These are phyloP conservation scores for Brachionus manjavacas DNA, from an alignment of 1,140 invertebrate genomes.

Conservation along the genomic window DNA sequence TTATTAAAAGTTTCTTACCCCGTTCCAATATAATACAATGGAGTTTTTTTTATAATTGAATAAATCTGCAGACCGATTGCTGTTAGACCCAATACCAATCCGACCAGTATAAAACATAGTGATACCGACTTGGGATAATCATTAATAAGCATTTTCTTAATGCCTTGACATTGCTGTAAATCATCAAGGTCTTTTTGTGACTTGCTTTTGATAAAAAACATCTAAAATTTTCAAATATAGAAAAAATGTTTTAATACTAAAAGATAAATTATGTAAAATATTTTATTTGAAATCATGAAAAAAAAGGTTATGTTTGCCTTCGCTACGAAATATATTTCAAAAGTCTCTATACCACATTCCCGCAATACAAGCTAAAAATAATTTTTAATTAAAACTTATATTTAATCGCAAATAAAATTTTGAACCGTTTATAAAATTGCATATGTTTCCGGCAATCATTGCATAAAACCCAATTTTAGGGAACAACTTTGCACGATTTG, in stretches of 20 bases:
- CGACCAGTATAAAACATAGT: not conserved
- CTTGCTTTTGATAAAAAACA: slow-evolving; percentile 4
- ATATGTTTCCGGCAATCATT: slow-evolving; percentile 74
- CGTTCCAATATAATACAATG: not conserved
- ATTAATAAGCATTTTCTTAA: not conserved
- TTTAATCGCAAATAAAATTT: not conserved
- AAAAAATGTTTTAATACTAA: not conserved
- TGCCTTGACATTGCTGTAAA: not conserved
- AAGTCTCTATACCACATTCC: slow-evolving; percentile 13
- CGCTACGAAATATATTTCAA: not conserved
- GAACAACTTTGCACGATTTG: slow-evolving; percentile 67
- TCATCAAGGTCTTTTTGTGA: not conserved
- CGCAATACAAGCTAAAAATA: slow-evolving; percentile 1
- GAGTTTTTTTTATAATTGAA: not conserved
- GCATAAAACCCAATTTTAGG: slow-evolving; percentile 68
- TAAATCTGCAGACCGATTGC: not conserved
- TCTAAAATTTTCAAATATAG: not conserved
- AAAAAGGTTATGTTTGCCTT: not conserved
- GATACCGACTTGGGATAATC: not conserved
- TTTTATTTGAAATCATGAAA: not conserved
- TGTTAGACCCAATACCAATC: not conserved
- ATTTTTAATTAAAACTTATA: not conserved
- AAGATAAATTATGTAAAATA: not conserved
- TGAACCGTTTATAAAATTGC: slow-evolving; percentile 75
- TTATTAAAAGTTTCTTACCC: not conserved